Percentiles rank a stretch among this genome's conserved stretches.
These are phyloP conservation scores for Trachelus troglodyta DNA, from an alignment of 2,888 invertebrate species.

Conservation along the genomic window DNA sequence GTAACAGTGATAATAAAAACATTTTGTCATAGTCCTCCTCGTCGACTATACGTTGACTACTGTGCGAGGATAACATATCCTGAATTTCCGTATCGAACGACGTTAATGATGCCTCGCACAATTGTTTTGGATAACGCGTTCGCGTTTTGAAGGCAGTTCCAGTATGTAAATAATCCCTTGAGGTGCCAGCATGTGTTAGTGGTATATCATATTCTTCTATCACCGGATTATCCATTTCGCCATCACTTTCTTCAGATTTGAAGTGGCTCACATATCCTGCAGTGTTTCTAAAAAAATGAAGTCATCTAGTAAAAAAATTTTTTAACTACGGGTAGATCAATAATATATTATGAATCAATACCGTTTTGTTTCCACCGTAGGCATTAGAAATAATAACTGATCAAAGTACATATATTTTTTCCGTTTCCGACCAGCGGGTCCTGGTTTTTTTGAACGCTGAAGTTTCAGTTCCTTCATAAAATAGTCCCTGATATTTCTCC, in stretches of 20 bases:
- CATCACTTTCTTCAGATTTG: slow-evolving; percentile 49
- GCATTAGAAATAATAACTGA: slow-evolving; percentile 55
- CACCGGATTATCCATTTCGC: slow-evolving; percentile 47
- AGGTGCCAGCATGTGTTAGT: slow-evolving; percentile 35
- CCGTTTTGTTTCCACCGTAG: slow-evolving; percentile 52
- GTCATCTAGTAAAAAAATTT: not conserved
- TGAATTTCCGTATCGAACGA: slow-evolving; percentile 54
- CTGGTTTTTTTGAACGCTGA: slow-evolving; percentile 39
- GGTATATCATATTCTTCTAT: slow-evolving; percentile 53
- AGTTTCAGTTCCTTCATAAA: slow-evolving; percentile 60
- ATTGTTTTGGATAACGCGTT: slow-evolving; percentile 44
- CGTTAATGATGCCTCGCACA: slow-evolving; percentile 52
- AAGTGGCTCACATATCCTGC: slow-evolving; percentile 27
- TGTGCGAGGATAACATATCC: slow-evolving; percentile 51
- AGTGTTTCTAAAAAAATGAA: not conserved
- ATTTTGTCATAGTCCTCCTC: slow-evolving; percentile 62
- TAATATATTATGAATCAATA: slow-evolving; percentile 25
- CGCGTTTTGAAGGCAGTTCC: not conserved
- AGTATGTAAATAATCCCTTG: slow-evolving; percentile 26
- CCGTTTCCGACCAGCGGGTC: slow-evolving; percentile 45
- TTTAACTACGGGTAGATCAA: not conserved
- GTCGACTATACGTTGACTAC: slow-evolving; percentile 43
- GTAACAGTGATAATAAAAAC: slow-evolving; percentile 58
- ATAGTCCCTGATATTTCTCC: slow-evolving; percentile 60
- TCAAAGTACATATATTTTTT: slow-evolving; percentile 57